These are phyloP conservation scores for Ptychobarbus kaznakovi DNA, from an alignment of 2,797 vertebrate species.

Conservation along the genomic window DNA sequence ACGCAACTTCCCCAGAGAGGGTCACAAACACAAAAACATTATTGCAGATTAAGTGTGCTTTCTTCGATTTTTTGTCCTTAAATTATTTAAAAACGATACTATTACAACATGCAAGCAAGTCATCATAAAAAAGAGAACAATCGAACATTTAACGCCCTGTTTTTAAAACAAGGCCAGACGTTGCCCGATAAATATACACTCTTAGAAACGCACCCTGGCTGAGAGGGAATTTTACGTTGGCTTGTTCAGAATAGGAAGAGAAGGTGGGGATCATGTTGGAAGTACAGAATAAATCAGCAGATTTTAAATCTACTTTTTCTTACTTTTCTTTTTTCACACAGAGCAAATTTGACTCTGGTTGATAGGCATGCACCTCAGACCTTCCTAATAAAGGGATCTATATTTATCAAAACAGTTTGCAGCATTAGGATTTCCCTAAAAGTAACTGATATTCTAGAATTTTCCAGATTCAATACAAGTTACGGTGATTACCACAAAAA, in stretches of 20 bases:
- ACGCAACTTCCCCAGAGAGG: conserved; percentile 68
- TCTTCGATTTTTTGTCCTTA: conserved; percentile 71
- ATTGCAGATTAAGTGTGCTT: conserved; percentile 90
- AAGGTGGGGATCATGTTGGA: conserved; percentile 38
- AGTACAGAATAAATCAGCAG: conserved; percentile 37
- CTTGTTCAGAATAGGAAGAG: conserved; percentile 62
- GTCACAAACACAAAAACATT: conserved; percentile 82
- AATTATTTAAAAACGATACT: conserved; percentile 68
- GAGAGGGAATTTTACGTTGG: conserved; percentile 70
- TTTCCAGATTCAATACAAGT: conserved; percentile 23
- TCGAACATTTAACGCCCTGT: conserved; percentile 66
- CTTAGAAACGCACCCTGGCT: conserved; percentile 71
- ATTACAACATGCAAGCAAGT: conserved; percentile 77
- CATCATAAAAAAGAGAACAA: conserved; percentile 68
- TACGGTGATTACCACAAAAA: conserved; percentile 1
- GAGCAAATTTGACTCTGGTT: conserved; percentile 49
- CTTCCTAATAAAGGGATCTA: conserved; percentile 52
- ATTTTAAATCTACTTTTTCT: conserved; percentile 15
- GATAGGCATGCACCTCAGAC: conserved; percentile 48
- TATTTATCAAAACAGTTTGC: conserved; percentile 25
- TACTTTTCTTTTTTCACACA: not conserved
- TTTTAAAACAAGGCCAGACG: conserved; percentile 66
- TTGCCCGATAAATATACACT: conserved; percentile 73
- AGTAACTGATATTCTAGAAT: not conserved
- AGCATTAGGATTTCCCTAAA: conserved; percentile 19